phyloP scores from a whole-genome alignment of 2,113 vertebrate genomes.

The Plecotus auritus region DNA sequence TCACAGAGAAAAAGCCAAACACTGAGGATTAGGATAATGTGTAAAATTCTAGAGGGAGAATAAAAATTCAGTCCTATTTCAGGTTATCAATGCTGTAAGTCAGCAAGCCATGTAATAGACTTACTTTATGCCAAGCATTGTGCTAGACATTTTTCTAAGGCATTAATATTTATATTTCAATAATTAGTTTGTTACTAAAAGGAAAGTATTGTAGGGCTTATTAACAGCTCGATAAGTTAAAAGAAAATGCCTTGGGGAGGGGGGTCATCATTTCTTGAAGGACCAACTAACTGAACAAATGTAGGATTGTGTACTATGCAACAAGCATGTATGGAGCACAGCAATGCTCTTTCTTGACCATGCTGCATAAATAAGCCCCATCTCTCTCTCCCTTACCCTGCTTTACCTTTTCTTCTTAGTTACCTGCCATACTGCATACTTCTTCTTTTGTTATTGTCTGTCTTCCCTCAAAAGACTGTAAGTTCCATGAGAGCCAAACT shows the following conservation, averaged over 20 bases:
- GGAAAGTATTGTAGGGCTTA: neutral
- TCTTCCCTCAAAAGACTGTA: neutral
- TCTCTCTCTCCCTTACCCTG: neutral
- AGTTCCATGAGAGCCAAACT: neutral
- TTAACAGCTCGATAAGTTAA: neutral
- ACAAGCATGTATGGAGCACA: neutral
- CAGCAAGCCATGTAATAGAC: neutral
- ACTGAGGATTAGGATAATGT: neutral
- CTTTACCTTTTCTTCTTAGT: neutral
- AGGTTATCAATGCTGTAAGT: neutral
- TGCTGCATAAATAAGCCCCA: neutral
- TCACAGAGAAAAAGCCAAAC: neutral
- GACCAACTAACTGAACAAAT: neutral
- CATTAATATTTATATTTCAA: neutral
- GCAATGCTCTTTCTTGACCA: neutral
- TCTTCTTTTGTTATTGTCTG: neutral
- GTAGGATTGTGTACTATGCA: neutral
- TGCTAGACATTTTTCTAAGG: neutral
- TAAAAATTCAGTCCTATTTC: neutral
- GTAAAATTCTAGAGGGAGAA: neutral
- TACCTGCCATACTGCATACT: neutral
- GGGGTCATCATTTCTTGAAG: neutral
- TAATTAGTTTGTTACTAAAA: neutral
- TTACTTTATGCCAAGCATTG: neutral
- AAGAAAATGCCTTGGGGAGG: neutral